A percentile compares a stretch with the other conserved stretches of the same genome.
These are phyloP conservation scores for Microplitis deprimator DNA, from an alignment of 2,888 invertebrate species.

Conservation along the genomic window DNA sequence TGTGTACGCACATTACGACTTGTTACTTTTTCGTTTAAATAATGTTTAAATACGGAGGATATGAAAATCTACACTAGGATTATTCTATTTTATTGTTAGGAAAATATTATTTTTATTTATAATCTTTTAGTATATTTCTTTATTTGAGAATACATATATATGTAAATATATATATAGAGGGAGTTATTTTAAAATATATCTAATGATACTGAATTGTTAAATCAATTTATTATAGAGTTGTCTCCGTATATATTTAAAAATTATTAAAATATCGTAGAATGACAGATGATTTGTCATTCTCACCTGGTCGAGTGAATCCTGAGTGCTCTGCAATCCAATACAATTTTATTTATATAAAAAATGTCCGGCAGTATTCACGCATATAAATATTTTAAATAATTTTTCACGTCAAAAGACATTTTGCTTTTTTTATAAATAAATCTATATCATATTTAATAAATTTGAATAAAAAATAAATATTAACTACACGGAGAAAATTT, in stretches of 20 bases:
- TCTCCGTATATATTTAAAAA: neutral
- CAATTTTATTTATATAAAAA: neutral
- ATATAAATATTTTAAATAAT: neutral
- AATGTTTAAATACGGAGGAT: neutral
- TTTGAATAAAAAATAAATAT: neutral
- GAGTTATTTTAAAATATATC: neutral
- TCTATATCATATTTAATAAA: neutral
- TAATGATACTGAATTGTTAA: neutral
- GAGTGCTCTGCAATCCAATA: slow-evolving; percentile 26
- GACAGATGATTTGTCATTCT: slow-evolving; percentile 35
- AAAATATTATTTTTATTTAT: neutral
- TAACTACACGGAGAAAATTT: too few relatives aligned
- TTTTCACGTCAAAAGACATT: neutral
- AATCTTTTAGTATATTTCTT: too few relatives aligned
- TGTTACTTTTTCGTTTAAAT: neutral
- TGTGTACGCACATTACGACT: neutral
- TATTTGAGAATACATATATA: too few relatives aligned
- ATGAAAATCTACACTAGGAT: neutral
- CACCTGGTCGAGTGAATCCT: slow-evolving; percentile 22
- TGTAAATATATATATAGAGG: too few relatives aligned
- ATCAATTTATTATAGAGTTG: slow-evolving; percentile 14
- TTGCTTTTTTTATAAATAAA: slow-evolving; percentile 13
- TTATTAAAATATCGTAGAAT: neutral
- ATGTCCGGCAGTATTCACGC: neutral
- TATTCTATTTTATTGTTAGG: neutral